Evolutionary conservation across 2,113 vertebrate species (phyloP).

Genomic region (Zosterops lateralis): DNA sequence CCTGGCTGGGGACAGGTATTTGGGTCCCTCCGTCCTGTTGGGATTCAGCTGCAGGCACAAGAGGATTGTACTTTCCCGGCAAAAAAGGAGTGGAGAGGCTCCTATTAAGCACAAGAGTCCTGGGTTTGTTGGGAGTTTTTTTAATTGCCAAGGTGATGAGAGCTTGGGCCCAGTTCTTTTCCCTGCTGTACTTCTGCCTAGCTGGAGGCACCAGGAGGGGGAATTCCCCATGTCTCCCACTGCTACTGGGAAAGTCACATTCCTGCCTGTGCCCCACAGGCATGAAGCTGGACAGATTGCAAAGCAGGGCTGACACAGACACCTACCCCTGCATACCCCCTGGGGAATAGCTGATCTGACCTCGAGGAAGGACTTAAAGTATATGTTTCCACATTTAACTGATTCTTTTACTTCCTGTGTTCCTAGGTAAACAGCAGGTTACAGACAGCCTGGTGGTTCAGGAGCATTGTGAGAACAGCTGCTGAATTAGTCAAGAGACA

Average conservation of each 20-base stretch:
- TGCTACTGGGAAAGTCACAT: background rate
- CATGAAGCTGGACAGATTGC: background rate
- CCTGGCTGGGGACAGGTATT: background rate
- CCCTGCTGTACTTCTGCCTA: background rate
- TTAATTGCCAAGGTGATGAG: background rate
- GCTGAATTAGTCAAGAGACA: background rate
- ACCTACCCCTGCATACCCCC: background rate
- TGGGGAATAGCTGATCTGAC: background rate
- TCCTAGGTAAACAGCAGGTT: background rate
- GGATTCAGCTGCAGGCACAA: background rate
- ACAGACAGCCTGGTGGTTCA: background rate
- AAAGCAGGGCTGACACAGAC: background rate
- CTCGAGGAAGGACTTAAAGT: background rate
- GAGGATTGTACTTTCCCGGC: background rate
- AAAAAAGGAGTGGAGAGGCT: background rate
- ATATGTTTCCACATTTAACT: background rate
- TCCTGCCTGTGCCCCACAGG: background rate
- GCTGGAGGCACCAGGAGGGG: background rate
- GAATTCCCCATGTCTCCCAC: background rate
- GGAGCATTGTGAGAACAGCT: background rate
- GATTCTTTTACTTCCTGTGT: background rate
- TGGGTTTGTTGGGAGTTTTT: background rate
- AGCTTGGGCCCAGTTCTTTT: background rate
- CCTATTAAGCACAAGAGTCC: background rate
- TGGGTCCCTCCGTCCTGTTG: background rate